Conservation (phyloP, 2,113 vertebrate species). For the Bambusicola thoracicus region DNA sequence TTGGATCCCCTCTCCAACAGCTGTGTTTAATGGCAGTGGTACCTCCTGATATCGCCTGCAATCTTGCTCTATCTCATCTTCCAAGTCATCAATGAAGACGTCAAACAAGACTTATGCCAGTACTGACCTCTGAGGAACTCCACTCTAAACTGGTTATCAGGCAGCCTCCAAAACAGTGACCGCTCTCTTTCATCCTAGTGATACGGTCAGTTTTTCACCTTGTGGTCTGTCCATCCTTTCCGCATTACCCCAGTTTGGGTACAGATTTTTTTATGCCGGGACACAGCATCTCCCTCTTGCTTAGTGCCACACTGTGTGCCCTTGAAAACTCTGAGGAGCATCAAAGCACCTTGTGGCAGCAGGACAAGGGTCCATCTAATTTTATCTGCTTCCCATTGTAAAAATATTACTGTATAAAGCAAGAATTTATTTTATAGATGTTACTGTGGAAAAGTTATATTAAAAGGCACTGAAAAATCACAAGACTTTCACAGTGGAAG, state of each 20-base stretch:
- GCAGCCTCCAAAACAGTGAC: not conserved
- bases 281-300: not conserved
- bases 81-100: not conserved
- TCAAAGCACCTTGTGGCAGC: not conserved
- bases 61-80: not conserved
- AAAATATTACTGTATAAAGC: slow-evolving; percentile 12
- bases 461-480: not conserved
- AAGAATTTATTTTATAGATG: slow-evolving; percentile 48
- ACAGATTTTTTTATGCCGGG: not conserved
- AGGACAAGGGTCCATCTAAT: not conserved
- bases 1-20: not conserved
- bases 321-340: not conserved
- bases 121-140: not conserved
- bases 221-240: not conserved
- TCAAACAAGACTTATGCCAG: not conserved
- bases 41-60: not conserved
- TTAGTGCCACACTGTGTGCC: not conserved
- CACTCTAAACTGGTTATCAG: not conserved
- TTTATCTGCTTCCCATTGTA: not conserved
- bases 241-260: not conserved
- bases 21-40: not conserved
- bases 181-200: not conserved
- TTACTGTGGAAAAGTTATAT: slow-evolving; percentile 29
- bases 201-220: not conserved
- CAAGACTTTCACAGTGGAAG: not conserved